Percentiles rank a stretch among this genome's conserved stretches.
Evolutionary conservation across 2,797 vertebrate genomes (phyloP).

Genomic region (Strix occidentalis): DNA sequence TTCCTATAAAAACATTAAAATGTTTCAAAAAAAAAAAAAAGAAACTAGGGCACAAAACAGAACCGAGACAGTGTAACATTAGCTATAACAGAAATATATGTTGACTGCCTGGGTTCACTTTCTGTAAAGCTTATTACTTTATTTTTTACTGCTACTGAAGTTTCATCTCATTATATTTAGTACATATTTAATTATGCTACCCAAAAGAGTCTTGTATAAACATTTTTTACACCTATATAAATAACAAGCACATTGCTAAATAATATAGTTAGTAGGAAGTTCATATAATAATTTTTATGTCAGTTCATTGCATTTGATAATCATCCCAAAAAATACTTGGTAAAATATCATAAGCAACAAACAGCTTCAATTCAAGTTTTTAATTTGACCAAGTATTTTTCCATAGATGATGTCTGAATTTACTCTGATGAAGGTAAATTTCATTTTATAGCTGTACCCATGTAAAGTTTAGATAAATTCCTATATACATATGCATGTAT

Average conservation of each 20-base stretch:
- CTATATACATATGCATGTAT: background rate
- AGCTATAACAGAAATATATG: background rate
- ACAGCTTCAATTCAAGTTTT: background rate
- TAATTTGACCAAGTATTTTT: background rate
- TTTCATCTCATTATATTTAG: constrained; percentile 27
- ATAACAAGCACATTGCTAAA: background rate
- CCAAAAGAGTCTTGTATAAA: background rate
- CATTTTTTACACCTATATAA: background rate
- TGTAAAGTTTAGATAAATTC: background rate
- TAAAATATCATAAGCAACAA: background rate
- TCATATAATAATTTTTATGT: background rate
- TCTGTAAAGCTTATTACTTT: background rate
- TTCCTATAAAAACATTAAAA: background rate
- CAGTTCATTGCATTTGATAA: background rate
- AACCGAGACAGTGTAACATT: background rate
- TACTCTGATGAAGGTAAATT: background rate
- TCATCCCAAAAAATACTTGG: background rate
- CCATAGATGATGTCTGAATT: background rate
- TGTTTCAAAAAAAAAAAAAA: background rate
- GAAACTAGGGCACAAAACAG: background rate
- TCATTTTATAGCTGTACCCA: background rate
- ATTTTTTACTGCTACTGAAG: background rate
- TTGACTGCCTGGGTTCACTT: background rate
- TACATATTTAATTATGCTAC: constrained; percentile 13
- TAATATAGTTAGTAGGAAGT: background rate